These are phyloP conservation scores for Drosophila differens DNA, from an alignment of 2,888 invertebrate species.

Conservation along the genomic window DNA sequence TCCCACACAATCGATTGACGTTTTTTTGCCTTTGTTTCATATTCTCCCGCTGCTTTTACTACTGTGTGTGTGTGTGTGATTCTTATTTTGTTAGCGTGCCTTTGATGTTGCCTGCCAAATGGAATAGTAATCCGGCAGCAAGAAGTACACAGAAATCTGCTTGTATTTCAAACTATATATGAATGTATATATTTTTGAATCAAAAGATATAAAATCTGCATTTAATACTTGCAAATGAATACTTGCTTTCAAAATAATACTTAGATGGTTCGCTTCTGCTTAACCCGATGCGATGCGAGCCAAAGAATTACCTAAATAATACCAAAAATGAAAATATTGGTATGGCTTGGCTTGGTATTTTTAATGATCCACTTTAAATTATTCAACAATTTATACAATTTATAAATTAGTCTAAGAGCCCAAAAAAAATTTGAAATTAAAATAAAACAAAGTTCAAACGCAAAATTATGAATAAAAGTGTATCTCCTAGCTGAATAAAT, in stretches of 20 bases:
- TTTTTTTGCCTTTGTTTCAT: constrained; percentile 29
- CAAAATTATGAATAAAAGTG: neutral
- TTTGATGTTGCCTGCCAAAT: constrained; percentile 61
- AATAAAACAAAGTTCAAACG: neutral
- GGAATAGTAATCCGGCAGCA: constrained; percentile 9
- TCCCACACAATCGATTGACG: constrained; percentile 73
- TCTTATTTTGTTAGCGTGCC: constrained; percentile 29
- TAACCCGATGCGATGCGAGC: neutral
- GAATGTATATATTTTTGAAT: neutral
- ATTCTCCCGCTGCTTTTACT: constrained; percentile 36
- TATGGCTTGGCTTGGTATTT: no score
- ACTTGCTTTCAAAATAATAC: neutral
- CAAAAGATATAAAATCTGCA: neutral
- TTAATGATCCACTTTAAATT: neutral
- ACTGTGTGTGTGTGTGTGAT: constrained; percentile 30
- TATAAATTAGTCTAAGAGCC: neutral
- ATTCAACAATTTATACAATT: neutral
- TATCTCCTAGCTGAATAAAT: no score
- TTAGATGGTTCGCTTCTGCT: neutral
- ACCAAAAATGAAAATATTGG: neutral
- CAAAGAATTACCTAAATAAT: neutral
- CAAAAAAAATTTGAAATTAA: neutral
- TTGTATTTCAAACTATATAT: neutral
- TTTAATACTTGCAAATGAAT: neutral
- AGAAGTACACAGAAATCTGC: constrained; percentile 1